Evolutionary conservation across 2,888 invertebrate genomes (phyloP).

Genomic region (Mellilla xanthometata): DNA sequence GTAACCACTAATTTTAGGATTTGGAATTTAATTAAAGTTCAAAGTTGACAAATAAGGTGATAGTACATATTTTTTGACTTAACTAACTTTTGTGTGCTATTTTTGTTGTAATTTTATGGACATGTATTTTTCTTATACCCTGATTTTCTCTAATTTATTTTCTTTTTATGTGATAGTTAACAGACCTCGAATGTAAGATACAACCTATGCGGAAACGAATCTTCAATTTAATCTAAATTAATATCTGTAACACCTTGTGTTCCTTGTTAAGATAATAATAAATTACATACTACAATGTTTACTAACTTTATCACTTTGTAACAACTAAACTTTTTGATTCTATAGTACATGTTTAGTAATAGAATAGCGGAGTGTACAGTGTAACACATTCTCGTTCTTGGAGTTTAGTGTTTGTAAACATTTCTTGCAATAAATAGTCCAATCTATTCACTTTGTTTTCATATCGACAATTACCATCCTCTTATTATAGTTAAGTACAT

Average conservation of each 20-base stretch:
- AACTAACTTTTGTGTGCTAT: conserved; percentile 69
- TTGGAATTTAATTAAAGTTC: conserved; percentile 75
- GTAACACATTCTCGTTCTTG: conserved; percentile 61
- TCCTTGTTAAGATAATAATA: conserved; percentile 49
- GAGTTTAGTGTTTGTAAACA: conserved; percentile 75
- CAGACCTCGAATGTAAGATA: conserved; percentile 75
- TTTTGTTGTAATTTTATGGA: conserved; percentile 66
- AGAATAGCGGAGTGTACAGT: conserved; percentile 74
- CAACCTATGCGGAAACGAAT: conserved; percentile 61
- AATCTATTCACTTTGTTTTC: conserved; percentile 51
- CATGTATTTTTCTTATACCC: conserved; percentile 60
- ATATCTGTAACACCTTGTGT: conserved; percentile 56
- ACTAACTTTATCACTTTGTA: conserved; percentile 19
- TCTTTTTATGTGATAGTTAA: conserved; percentile 73
- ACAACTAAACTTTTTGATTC: conserved; percentile 52
- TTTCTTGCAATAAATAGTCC: conserved; percentile 82
- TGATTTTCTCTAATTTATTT: conserved; percentile 76
- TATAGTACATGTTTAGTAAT: conserved; percentile 70
- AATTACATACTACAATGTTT: conserved; percentile 6
- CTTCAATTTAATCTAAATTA: conserved; percentile 57
- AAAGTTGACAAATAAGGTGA: conserved; percentile 78
- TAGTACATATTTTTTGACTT: conserved; percentile 69
- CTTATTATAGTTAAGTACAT: conserved; percentile 1
- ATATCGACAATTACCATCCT: conserved; percentile 20
- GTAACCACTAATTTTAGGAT: conserved; percentile 72